Evolutionary conservation across 92 coral and sea anemone species (phyloP).

Genomic region (Scolanthus callimorphus): DNA sequence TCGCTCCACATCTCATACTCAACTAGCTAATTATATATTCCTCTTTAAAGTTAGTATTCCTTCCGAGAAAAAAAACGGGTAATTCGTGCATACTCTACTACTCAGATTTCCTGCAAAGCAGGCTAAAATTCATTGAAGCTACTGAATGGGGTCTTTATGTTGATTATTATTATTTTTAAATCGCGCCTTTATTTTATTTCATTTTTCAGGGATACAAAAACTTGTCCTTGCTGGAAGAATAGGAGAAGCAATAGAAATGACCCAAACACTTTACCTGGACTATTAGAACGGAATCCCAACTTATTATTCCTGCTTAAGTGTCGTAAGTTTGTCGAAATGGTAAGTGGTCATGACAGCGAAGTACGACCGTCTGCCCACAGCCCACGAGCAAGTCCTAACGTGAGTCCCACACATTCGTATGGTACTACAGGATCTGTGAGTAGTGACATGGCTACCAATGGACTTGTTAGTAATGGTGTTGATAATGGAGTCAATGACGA

Average conservation of each 20-base stretch:
- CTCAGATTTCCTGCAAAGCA: too few relatives aligned
- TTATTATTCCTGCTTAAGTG: constrained; percentile 88
- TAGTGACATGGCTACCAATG: constrained; percentile 59
- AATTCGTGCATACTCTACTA: too few relatives aligned
- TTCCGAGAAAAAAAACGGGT: too few relatives aligned
- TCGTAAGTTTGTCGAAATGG: constrained; percentile 99
- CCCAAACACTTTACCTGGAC: constrained; percentile 92
- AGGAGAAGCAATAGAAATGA: constrained; percentile 99
- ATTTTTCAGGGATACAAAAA: constrained; percentile 87
- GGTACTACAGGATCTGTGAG: constrained; percentile 65
- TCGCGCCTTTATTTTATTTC: neutral
- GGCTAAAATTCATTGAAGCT: too few relatives aligned
- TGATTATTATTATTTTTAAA: too few relatives aligned
- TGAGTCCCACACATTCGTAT: constrained; percentile 95
- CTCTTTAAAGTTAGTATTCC: too few relatives aligned
- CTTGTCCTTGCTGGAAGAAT: constrained; percentile 91
- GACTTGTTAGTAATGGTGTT: constrained; percentile 83
- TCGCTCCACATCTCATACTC: too few relatives aligned
- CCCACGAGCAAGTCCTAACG: constrained; percentile 95
- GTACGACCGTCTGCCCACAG: constrained; percentile 94
- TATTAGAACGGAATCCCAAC: constrained; percentile 92
- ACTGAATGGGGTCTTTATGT: too few relatives aligned
- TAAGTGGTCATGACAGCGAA: constrained; percentile 94
- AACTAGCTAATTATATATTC: too few relatives aligned
- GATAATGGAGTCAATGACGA: constrained; percentile 88